These are phyloP conservation scores for Sinonovacula constricta DNA, from an alignment of 1,140 invertebrate genomes.

Conservation along the genomic window DNA sequence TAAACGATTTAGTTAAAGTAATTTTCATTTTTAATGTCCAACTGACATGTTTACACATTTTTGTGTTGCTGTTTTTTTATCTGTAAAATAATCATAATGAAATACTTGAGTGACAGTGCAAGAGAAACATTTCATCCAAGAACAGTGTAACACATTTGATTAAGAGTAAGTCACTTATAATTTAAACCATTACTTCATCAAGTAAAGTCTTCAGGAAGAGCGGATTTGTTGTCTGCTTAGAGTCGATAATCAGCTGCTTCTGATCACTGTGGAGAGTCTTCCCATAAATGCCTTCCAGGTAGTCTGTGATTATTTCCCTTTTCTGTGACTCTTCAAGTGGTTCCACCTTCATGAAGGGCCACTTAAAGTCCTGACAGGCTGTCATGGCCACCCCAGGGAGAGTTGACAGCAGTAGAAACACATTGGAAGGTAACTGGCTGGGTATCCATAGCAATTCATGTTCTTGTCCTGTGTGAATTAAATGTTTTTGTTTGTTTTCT, in stretches of 20 bases:
- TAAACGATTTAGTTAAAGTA: too few species aligned
- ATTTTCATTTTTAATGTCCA: too few species aligned
- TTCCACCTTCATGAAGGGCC: slow-evolving; percentile 59
- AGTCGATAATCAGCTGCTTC: slow-evolving; percentile 62
- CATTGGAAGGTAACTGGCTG: slow-evolving; percentile 53
- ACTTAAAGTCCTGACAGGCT: slow-evolving; percentile 49
- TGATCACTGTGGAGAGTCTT: slow-evolving; percentile 63
- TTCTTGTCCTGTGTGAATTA: slow-evolving; percentile 56
- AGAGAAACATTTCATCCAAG: too few species aligned
- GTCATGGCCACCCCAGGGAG: slow-evolving; percentile 65
- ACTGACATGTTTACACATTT: too few species aligned
- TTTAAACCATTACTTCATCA: slow-evolving; percentile 70
- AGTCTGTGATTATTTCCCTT: slow-evolving; percentile 60
- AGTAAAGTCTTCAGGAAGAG: slow-evolving; percentile 62
- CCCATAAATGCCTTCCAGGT: slow-evolving; percentile 63
- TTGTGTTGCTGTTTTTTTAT: too few species aligned
- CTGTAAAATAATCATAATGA: too few species aligned
- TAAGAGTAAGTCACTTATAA: too few species aligned
- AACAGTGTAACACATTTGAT: too few species aligned
- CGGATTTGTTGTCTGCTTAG: slow-evolving; percentile 63
- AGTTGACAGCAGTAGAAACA: slow-evolving; percentile 64
- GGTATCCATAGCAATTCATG: slow-evolving; percentile 67
- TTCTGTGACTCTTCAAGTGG: slow-evolving; percentile 61
- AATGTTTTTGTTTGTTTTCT: too few species aligned
- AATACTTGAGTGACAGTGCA: too few species aligned